Evolutionary conservation across 1,140 invertebrate species (phyloP), one percentile per base, ranked within the genome.

Genomic region (Plodia interpunctella): DNA sequence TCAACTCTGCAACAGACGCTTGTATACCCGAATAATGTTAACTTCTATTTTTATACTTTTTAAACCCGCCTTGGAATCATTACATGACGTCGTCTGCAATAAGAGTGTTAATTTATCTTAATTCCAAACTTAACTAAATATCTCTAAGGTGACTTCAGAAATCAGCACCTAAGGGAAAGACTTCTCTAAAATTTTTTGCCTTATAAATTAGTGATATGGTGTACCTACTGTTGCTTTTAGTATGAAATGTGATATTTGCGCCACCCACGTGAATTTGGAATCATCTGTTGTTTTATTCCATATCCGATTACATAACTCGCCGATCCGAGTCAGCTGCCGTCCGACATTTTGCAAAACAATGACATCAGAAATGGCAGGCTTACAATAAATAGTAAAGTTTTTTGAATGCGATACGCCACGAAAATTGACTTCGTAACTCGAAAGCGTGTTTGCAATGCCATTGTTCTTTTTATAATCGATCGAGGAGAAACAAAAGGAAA

Each of bases 1-100:
- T 57, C 52, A 50, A 60, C 57, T 60, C 49, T 49, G 52, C 58
- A 49, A 60, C 55, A 50, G 58, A 64, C 30, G 53, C 50, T 28
- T 18, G 50, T 49, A 35, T 30, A 55, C 44, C 44, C 30, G 30
- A 52, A 28, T 55, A 52, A 60, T 51, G 38, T 44, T 44, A 44
- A 44, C 15, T 44, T 15, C 38, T 44, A 2, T 3, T 15, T 3
- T 44, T 44, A 44, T 44, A 44, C 32, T 17, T 44, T 17, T 15
- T 15, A 3, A 44, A 44, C 38, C 2, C 2, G 38, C 30, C 11
- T 32, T 32, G 30, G 30, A 32, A 10, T 32, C 30, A 11, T 25
- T 25, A 25, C 2, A 25, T 32, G 9, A 32, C 30, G 30, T 32
- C 4, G 30, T 32, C 10, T 32, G 4, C 11, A 8, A 9, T 32